Evolutionary conservation across 2,888 invertebrate species (phyloP).

Genomic region (Beris morrisii): DNA sequence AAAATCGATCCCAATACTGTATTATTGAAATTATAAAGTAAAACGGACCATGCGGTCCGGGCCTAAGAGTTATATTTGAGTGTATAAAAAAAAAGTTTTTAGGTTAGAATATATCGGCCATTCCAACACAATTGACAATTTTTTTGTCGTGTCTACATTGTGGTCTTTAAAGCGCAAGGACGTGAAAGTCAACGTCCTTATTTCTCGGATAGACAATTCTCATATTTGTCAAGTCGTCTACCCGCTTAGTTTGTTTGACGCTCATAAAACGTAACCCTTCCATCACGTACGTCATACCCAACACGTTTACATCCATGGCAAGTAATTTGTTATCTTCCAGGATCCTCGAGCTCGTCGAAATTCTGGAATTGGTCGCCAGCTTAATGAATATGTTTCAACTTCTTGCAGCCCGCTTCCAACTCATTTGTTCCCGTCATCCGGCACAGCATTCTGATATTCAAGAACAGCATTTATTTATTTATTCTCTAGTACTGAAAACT

Average conservation of each 20-base stretch:
- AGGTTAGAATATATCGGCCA: too few species aligned
- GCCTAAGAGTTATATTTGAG: too few species aligned
- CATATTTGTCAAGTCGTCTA: neutral
- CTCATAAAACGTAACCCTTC: neutral
- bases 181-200: neutral
- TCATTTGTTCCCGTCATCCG: slow-evolving; percentile 16
- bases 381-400: slow-evolving; percentile 17
- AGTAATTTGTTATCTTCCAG: slow-evolving; percentile 6
- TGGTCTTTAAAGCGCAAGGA: too few species aligned
- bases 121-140: too few species aligned
- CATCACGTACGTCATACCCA: neutral
- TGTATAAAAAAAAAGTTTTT: too few species aligned
- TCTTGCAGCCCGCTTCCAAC: neutral
- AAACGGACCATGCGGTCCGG: too few species aligned
- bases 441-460: neutral
- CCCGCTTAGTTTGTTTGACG: neutral
- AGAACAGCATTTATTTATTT: neutral
- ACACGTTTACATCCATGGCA: neutral
- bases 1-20: too few species aligned
- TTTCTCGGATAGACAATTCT: neutral
- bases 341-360: neutral
- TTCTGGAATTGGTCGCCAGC: neutral
- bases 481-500: neutral
- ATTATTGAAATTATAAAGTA: too few species aligned
- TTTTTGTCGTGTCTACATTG: too few species aligned